Base-by-base conservation (phyloP, 64 coral and sea anemone species). In the Porites australiensis region DNA sequence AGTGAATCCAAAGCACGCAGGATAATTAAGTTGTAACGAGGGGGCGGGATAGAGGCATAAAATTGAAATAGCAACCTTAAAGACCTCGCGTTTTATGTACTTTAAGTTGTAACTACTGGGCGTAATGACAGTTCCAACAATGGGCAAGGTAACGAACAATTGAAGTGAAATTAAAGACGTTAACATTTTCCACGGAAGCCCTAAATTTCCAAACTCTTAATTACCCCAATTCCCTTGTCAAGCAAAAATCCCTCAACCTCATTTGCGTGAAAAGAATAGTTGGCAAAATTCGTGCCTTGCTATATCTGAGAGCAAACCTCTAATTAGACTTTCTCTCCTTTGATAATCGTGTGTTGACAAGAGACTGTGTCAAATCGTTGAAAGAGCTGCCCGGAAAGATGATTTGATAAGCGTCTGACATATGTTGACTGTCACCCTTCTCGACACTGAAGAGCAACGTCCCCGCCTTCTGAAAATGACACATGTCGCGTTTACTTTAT, bases 61-160 rank as follows among this genome's bases (percentile, higher is more conserved):
- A 49, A 84, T 84, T 84, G 81, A 84, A 84, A 84, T 84, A 50
- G 62, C 81, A 84, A 23, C 81, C 81, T 84, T 68, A 69, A 84
- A 84, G 81, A 84, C 45, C 81, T 84, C 63, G 45, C 61, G 43
- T 51, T 84, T 84, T 84, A 84, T 84, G 81, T 84, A 84, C 81
- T 68, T 65, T 51, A 84, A 46, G 81, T 84, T 84, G 81, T 84
- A 84, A 65, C 63, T 84, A 63, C 51, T 84, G 44, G 46, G 51
- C 43, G 19, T 84, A 68, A 84, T 84, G 81, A 84, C 81, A 84
- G 81, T 50, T 68, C 52, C 48, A 84, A 84, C 81, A 84, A 84
- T 68, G 49, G 81, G 10, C 50, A 69, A 68, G 63, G 64, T 68
- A 68, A 50, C 44, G 62, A 68, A 64, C 67, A 84, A 84, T 84